Conservation (phyloP, 2,888 invertebrate species). For the Drosophila birchii region DNA sequence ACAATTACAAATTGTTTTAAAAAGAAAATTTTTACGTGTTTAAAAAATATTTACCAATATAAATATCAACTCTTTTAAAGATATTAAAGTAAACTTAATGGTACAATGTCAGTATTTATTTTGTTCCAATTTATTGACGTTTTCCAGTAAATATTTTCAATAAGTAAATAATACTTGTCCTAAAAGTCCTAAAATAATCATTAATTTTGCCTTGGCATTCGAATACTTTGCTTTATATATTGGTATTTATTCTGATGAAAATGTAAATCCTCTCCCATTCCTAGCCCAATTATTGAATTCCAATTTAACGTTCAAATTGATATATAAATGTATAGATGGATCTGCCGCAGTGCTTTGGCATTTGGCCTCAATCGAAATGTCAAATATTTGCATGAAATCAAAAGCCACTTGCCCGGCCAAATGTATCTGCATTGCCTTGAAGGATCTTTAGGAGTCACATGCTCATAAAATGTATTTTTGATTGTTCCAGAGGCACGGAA, state of each 20-base stretch:
- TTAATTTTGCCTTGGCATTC: background rate
- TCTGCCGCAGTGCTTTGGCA: constrained; percentile 1
- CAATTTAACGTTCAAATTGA: background rate
- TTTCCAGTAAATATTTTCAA: background rate
- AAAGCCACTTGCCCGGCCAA: constrained; percentile 1
- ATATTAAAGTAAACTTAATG: too few species aligned
- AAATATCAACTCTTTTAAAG: background rate
- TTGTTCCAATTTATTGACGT: background rate
- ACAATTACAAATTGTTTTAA: background rate
- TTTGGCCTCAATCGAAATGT: background rate
- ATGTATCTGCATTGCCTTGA: constrained; percentile 4
- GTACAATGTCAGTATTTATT: background rate
- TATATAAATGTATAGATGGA: background rate
- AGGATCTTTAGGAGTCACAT: constrained; percentile 3
- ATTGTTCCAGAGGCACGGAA: constrained; percentile 86
- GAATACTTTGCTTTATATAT: background rate
- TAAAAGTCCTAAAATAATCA: background rate
- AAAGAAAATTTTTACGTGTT: fast-evolving
- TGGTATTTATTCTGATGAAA: background rate
- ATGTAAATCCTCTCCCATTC: too few species aligned
- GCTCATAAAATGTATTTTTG: constrained; percentile 28
- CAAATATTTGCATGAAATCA: constrained; percentile 9
- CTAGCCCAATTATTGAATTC: constrained; percentile 2
- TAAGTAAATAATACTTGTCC: background rate
- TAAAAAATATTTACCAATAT: background rate